Percentiles rank a stretch among this genome's conserved stretches.
These are phyloP conservation scores for Drosophila ezoana DNA, from an alignment of 2,888 invertebrate species.

Conservation along the genomic window DNA sequence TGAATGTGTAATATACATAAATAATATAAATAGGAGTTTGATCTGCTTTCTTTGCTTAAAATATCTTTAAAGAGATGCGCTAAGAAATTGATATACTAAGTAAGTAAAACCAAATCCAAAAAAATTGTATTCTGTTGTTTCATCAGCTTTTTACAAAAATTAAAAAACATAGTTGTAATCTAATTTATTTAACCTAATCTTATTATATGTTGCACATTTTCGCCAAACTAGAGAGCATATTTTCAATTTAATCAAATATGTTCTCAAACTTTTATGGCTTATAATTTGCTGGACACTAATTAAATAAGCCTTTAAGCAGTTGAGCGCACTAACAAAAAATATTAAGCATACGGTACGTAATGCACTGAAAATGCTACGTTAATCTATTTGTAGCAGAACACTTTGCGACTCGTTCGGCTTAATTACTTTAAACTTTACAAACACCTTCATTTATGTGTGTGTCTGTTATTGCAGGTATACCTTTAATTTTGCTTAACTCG, in stretches of 20 bases:
- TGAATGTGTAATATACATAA: background rate
- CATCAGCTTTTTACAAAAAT: too few species aligned
- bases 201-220: too few species aligned
- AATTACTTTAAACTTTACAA: slow-evolving; percentile 48
- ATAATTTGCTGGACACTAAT: slow-evolving; percentile 9
- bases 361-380: slow-evolving; percentile 14
- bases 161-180: too few species aligned
- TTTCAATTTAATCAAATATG: background rate
- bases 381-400: slow-evolving; percentile 19
- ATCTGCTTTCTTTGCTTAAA: background rate
- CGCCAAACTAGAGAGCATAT: background rate
- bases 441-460: background rate
- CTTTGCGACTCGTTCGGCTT: slow-evolving; percentile 15
- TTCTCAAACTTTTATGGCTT: background rate
- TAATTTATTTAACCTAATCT: too few species aligned
- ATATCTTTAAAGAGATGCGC: background rate
- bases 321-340: slow-evolving; percentile 23
- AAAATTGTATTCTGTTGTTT: too few species aligned
- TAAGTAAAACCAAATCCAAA: too few species aligned
- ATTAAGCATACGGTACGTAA: slow-evolving; percentile 44
- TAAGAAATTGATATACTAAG: background rate
- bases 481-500: slow-evolving; percentile 38
- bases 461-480: background rate
- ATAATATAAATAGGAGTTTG: background rate
- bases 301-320: slow-evolving; percentile 24